Base-by-base conservation (phyloP, 2,113 vertebrate genomes). In the Leucoraja erinaceus region DNA sequence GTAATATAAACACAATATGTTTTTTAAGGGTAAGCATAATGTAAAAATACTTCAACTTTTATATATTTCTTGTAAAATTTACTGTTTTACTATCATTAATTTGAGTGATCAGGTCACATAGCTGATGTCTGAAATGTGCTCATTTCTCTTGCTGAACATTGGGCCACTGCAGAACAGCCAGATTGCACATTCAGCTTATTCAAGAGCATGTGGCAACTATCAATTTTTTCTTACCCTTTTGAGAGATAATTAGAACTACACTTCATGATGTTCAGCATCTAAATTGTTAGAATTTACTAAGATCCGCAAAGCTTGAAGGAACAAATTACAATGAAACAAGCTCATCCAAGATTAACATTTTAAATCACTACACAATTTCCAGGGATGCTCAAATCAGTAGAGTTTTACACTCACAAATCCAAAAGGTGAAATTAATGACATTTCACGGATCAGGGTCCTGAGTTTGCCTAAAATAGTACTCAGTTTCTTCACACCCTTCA, bases 351-450 rank as follows among this genome's bases (percentile, higher is more conserved):
- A 88, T 63, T 63, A 88, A 66, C 83, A 88, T 86, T 86, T 86
- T 63, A 86, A 61, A 63, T 66, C 83, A 88, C n/a, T 31, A n/a
- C 83, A 66, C 83, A 88, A 88, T 31, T 88, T 88, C 83, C 59
- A 88, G 5, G 28, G 83, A 28, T n/a, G 61, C 18, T 63, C 28
- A 86, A 5, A 63, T 86, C 28, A n/a, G 22, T 84, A 54, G 2
- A 84, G 4, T n/a, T 28, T 28, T 59, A 59, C 28, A 61, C 28
- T 10, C n/a, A 84, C 28, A 59, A n/a, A n/a, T 63, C 79, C 22
- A 56, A 83, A 83, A 81, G 38, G 54, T 8, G 78, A 81, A 54
- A 56, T 56, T 83, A 56, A 56, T 83, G 79, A 56, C 56, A 83
- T 56, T 83, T 14, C 31, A n/a, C 31, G 56, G 83, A 63, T 88